phyloP scores from a whole-genome alignment of 2,888 invertebrate genomes.

The Epinotia nisella region DNA sequence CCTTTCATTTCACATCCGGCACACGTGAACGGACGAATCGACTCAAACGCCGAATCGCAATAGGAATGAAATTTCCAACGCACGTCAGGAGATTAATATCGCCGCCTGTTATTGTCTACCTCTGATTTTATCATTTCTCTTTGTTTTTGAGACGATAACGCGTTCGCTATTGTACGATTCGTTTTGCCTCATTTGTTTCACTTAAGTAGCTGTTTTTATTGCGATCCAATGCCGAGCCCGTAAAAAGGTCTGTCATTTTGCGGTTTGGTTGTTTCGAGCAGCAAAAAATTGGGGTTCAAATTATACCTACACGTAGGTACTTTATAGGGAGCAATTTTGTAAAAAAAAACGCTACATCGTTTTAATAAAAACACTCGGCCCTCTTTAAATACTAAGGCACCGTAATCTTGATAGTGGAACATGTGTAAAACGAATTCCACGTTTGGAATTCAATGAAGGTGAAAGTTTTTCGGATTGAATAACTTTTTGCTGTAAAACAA shows the following conservation, averaged over 20 bases:
- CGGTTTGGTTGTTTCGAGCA: conserved; percentile 15
- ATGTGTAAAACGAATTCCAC: conserved; percentile 36
- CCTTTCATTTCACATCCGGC: conserved; percentile 77
- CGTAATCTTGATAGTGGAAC: conserved; percentile 30
- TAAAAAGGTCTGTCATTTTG: conserved; percentile 34
- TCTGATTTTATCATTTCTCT: conserved; percentile 47
- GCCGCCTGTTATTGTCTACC: conserved; percentile 49
- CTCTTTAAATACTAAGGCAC: conserved; percentile 10
- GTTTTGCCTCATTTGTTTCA: conserved; percentile 42
- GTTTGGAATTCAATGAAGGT: conserved; percentile 59
- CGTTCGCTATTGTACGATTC: conserved; percentile 42
- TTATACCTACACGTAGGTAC: conserved; percentile 6
- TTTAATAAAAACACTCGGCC: conserved; percentile 19
- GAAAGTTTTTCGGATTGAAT: conserved; percentile 56
- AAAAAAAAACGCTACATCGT: neutral
- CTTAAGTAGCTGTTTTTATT: conserved; percentile 31
- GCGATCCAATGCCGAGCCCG: conserved; percentile 8
- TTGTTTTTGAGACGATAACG: conserved; percentile 44
- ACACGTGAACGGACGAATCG: conserved; percentile 70
- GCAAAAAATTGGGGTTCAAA: conserved; percentile 27
- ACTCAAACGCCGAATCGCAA: conserved; percentile 57
- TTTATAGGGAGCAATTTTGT: conserved; percentile 7
- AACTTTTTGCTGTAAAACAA: conserved; percentile 42
- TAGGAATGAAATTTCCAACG: conserved; percentile 59
- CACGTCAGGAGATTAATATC: conserved; percentile 50